Evolutionary conservation across 2,888 invertebrate species (phyloP).

Genomic region (Colostygia pectinataria): DNA sequence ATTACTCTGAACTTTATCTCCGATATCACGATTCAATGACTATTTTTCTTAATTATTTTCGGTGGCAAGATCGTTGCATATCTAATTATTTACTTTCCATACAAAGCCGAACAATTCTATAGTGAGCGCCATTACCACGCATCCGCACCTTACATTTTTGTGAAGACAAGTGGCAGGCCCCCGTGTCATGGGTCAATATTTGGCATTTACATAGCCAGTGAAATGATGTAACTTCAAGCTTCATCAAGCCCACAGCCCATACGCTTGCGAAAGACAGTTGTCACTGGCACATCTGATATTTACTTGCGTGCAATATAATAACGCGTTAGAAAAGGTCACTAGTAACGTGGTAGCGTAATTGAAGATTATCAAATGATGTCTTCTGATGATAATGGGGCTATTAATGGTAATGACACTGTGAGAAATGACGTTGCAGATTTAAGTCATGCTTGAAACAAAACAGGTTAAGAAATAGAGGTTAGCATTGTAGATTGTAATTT

Average conservation of each 20-base stretch:
- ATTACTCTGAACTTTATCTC: slow-evolving; percentile 18
- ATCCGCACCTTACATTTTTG: slow-evolving; percentile 8
- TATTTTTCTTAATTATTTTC: slow-evolving; percentile 6
- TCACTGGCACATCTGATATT: slow-evolving; percentile 60
- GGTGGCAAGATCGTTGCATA: slow-evolving; percentile 14
- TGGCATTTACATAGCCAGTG: slow-evolving; percentile 67
- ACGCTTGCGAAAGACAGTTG: slow-evolving; percentile 62
- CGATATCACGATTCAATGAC: slow-evolving; percentile 1
- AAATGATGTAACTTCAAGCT: slow-evolving; percentile 58
- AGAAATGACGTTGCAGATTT: slow-evolving; percentile 20
- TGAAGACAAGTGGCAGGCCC: slow-evolving; percentile 58
- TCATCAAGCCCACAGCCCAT: slow-evolving; percentile 39
- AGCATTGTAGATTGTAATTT: too few species aligned
- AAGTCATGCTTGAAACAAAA: slow-evolving; percentile 8
- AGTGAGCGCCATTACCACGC: slow-evolving; percentile 21
- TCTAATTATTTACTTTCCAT: slow-evolving; percentile 22
- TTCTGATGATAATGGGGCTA: slow-evolving; percentile 44
- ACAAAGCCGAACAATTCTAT: slow-evolving; percentile 12
- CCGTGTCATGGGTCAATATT: slow-evolving; percentile 73
- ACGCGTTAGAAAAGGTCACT: slow-evolving; percentile 59
- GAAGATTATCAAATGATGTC: slow-evolving; percentile 53
- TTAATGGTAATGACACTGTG: slow-evolving; percentile 34
- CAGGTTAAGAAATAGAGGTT: slow-evolving; percentile 9
- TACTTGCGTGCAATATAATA: slow-evolving; percentile 60
- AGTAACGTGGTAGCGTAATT: slow-evolving; percentile 50